phyloP scores from a whole-genome alignment of 2,888 invertebrate genomes.

The Erebia epiphron region DNA sequence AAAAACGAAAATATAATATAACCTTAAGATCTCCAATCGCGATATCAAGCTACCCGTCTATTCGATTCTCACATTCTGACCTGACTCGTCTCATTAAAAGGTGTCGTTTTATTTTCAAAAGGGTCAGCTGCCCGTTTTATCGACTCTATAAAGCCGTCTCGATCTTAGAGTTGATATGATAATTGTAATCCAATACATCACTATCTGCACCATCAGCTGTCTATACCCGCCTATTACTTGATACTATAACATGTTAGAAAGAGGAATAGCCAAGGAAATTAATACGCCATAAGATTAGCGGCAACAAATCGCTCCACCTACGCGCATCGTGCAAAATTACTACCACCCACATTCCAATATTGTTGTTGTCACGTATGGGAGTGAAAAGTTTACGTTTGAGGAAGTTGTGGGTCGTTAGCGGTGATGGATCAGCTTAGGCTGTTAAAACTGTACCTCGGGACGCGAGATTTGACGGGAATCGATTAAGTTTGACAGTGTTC shows the following conservation, averaged over 20 bases:
- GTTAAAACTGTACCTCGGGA: conserved; percentile 56
- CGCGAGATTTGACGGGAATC: conserved; percentile 65
- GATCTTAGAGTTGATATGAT: conserved; percentile 72
- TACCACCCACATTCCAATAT: conserved; percentile 36
- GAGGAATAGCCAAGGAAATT: conserved; percentile 45
- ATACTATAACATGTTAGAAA: conserved; percentile 36
- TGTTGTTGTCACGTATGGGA: conserved; percentile 30
- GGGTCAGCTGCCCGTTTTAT: conserved; percentile 71
- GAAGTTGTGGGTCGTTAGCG: conserved; percentile 37
- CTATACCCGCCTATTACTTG: conserved; percentile 51
- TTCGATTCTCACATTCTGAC: conserved; percentile 63
- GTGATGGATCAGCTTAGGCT: conserved; percentile 44
- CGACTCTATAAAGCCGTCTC: conserved; percentile 63
- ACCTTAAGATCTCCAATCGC: conserved; percentile 58
- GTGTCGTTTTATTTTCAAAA: conserved; percentile 67
- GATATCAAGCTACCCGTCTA: conserved; percentile 56
- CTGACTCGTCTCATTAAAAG: conserved; percentile 67
- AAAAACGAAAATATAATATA: conserved; percentile 49
- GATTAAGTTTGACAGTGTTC: conserved; percentile 75
- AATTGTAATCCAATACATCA: conserved; percentile 74
- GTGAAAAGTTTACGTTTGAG: conserved; percentile 28
- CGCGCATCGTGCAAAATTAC: conserved; percentile 47
- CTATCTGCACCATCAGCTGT: conserved; percentile 57
- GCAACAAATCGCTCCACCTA: conserved; percentile 53
- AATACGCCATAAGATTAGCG: conserved; percentile 46